A percentile compares a stretch with the other conserved stretches of the same genome.
phyloP scores from a whole-genome alignment of 53 echinoderm and acorn worm species.

The Astropecten irregularis region DNA sequence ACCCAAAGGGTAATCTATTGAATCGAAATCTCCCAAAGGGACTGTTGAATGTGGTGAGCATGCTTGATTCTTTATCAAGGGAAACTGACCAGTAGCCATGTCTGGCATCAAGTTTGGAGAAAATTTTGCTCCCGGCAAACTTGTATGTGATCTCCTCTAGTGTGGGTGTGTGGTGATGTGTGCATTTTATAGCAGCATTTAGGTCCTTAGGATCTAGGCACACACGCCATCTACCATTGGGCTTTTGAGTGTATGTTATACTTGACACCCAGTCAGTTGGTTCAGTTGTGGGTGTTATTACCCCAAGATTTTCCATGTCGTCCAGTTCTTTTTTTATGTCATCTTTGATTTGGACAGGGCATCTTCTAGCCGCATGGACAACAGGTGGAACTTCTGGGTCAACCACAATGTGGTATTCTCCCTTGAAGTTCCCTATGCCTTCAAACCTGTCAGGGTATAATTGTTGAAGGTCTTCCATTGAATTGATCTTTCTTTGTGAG shows the following conservation, averaged over 20 bases:
- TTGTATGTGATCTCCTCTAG: conserved; percentile 66
- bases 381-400: conserved; percentile 43
- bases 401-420: conserved; percentile 53
- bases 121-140: conserved; percentile 45
- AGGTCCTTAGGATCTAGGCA: conserved; percentile 80
- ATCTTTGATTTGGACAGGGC: conserved; percentile 56
- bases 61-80: conserved; percentile 50
- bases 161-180: conserved; percentile 65
- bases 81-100: conserved; percentile 78
- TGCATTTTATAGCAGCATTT: conserved; percentile 66
- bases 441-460: conserved; percentile 66
- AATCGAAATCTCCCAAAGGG: conserved; percentile 71
- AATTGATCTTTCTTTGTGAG: neutral
- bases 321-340: conserved; percentile 71
- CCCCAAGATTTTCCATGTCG: conserved; percentile 53
- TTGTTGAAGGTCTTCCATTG: conserved; percentile 47
- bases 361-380: conserved; percentile 64
- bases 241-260: conserved; percentile 38
- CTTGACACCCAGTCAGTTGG: conserved; percentile 73
- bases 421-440: conserved; percentile 57
- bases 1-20: conserved; percentile 66
- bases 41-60: conserved; percentile 75
- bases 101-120: conserved; percentile 73
- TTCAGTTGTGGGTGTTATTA: conserved; percentile 42
- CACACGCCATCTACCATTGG: conserved; percentile 47